Evolutionary conservation across 2,113 vertebrate species (phyloP).

Genomic region (Pedionomus torquatus): DNA sequence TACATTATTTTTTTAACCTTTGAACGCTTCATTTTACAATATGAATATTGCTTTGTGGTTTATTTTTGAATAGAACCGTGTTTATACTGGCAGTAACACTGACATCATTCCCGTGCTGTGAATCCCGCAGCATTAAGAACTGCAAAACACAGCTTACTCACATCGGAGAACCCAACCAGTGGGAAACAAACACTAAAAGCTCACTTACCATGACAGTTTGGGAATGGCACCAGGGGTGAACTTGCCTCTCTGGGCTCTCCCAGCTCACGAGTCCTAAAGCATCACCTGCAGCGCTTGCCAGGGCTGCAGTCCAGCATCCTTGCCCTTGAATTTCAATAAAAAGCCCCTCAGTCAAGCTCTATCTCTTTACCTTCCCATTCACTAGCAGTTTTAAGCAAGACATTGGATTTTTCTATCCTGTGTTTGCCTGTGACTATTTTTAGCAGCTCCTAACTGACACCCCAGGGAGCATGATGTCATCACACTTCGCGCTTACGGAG

Average conservation of each 20-base stretch:
- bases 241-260: not conserved
- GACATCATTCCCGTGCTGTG: not conserved
- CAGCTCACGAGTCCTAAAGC: not conserved
- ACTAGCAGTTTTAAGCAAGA: conserved; percentile 23
- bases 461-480: conserved; percentile 62
- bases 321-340: not conserved
- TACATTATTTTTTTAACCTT: not conserved
- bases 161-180: not conserved
- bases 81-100: not conserved
- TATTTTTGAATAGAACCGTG: not conserved
- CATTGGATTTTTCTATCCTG: conserved; percentile 57
- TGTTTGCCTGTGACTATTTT: conserved; percentile 67
- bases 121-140: not conserved
- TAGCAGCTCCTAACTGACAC: conserved; percentile 64
- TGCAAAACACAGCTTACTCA: not conserved
- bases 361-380: conserved; percentile 12
- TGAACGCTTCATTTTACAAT: not conserved
- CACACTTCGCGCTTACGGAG: not conserved
- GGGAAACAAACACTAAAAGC: conserved; percentile 28
- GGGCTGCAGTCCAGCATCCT: not conserved
- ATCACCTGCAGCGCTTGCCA: not conserved
- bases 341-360: not conserved
- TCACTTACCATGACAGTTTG: conserved; percentile 44
- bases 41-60: not conserved
- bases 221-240: not conserved